phyloP scores from a whole-genome alignment of 2,888 invertebrate genomes.

The Habroteleia sp. region DNA sequence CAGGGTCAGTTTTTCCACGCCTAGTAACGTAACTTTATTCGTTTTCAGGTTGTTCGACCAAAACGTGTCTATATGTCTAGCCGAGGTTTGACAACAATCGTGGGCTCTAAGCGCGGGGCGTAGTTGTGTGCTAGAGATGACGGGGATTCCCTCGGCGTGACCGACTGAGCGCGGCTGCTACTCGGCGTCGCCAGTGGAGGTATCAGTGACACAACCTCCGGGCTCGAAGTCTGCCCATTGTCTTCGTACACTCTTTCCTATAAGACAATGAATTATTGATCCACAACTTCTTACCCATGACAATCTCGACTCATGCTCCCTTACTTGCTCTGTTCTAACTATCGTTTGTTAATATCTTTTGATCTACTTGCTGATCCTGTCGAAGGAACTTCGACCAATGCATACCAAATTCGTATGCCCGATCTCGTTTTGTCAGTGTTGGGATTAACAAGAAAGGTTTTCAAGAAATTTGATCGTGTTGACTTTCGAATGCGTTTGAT shows the following conservation, averaged over 20 bases:
- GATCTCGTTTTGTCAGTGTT: slow-evolving; percentile 39
- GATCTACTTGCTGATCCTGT: slow-evolving; percentile 18
- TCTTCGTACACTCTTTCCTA: slow-evolving; percentile 78
- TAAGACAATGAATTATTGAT: slow-evolving; percentile 76
- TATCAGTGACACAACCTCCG: slow-evolving; percentile 87
- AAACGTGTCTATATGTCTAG: slow-evolving; percentile 30
- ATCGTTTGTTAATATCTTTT: slow-evolving; percentile 7
- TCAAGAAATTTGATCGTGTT: too few relatives aligned
- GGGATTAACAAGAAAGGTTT: too few relatives aligned
- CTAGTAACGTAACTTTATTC: too few relatives aligned
- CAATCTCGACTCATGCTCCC: slow-evolving; percentile 50
- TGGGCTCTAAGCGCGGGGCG: slow-evolving; percentile 57
- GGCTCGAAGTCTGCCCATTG: slow-evolving; percentile 81
- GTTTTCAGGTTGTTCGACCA: slow-evolving; percentile 3
- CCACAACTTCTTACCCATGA: slow-evolving; percentile 53
- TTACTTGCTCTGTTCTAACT: slow-evolving; percentile 46
- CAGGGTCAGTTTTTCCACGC: slow-evolving; percentile 27
- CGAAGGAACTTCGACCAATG: slow-evolving; percentile 51
- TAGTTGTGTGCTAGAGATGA: slow-evolving; percentile 82
- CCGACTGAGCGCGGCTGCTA: slow-evolving; percentile 82
- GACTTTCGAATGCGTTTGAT: neutral
- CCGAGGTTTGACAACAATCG: slow-evolving; percentile 44
- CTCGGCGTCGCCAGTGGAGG: slow-evolving; percentile 84
- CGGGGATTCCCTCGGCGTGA: slow-evolving; percentile 82
- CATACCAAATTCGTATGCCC: slow-evolving; percentile 60